phyloP scores from a whole-genome alignment of 2,113 vertebrate genomes.

The Callithrix jacchus region DNA sequence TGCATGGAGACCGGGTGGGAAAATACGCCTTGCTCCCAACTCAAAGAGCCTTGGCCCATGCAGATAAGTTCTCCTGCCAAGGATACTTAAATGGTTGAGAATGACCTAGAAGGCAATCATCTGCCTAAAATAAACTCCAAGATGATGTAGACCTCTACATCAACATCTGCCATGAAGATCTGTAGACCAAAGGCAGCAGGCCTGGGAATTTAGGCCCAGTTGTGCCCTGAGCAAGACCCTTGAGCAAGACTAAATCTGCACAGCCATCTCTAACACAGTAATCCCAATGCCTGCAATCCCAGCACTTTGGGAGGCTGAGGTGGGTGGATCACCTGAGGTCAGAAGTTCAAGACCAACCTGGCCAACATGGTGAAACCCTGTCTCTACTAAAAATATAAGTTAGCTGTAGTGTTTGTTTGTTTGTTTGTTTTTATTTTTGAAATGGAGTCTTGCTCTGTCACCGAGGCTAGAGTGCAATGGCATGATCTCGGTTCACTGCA shows the following conservation, averaged over 20 bases:
- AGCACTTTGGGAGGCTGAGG: too few species aligned
- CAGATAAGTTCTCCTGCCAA: slow-evolving; percentile 50
- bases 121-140: slow-evolving; percentile 67
- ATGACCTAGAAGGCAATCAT: slow-evolving; percentile 58
- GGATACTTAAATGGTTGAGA: slow-evolving; percentile 42
- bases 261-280: background rate
- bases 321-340: too few species aligned
- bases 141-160: slow-evolving; percentile 1
- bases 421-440: too few species aligned
- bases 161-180: slow-evolving; percentile 16
- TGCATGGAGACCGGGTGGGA: background rate
- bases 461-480: too few species aligned
- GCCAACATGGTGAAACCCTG: too few species aligned
- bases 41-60: slow-evolving; percentile 21
- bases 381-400: too few species aligned
- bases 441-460: too few species aligned
- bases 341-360: too few species aligned
- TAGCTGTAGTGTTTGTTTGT: too few species aligned
- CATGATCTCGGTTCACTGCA: too few species aligned
- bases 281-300: too few species aligned
- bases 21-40: slow-evolving; percentile 2
- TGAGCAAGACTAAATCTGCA: background rate
- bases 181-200: slow-evolving; percentile 40
- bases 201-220: background rate
- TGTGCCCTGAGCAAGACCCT: background rate